These are phyloP conservation scores for Uropsilus gracilis DNA, from an alignment of 2,113 vertebrate species.

Conservation along the genomic window DNA sequence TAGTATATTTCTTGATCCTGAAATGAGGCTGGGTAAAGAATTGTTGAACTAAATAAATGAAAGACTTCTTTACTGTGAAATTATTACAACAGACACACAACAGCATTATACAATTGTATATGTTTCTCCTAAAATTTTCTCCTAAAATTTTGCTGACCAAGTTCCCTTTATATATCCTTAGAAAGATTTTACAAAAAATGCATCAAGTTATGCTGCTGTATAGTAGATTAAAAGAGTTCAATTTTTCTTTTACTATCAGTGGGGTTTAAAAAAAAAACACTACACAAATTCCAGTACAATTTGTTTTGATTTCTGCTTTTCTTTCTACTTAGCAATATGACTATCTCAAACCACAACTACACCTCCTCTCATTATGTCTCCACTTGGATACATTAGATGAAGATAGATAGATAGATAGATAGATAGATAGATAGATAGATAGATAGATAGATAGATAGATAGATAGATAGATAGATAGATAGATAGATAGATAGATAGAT, in stretches of 20 bases:
- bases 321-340: not conserved
- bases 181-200: constrained; percentile 59
- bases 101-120: constrained; percentile 20
- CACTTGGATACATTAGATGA: too few relatives aligned
- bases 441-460: too few relatives aligned
- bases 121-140: constrained; percentile 59
- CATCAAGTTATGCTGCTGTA: constrained; percentile 42
- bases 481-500: too few relatives aligned
- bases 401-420: too few relatives aligned
- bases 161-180: constrained; percentile 62
- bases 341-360: not conserved
- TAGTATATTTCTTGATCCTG: not conserved
- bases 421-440: too few relatives aligned
- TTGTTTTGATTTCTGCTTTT: not conserved
- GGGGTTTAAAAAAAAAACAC: constrained; percentile 48
- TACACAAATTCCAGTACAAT: not conserved
- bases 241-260: constrained; percentile 55
- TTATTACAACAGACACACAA: not conserved
- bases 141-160: constrained; percentile 59
- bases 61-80: not conserved
- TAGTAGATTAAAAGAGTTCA: constrained; percentile 54
- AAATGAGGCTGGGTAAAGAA: not conserved
- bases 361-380: not conserved
- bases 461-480: too few relatives aligned
- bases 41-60: not conserved